Base-by-base conservation (phyloP, 2,888 invertebrate species). In the Hermodice carunculata region DNA sequence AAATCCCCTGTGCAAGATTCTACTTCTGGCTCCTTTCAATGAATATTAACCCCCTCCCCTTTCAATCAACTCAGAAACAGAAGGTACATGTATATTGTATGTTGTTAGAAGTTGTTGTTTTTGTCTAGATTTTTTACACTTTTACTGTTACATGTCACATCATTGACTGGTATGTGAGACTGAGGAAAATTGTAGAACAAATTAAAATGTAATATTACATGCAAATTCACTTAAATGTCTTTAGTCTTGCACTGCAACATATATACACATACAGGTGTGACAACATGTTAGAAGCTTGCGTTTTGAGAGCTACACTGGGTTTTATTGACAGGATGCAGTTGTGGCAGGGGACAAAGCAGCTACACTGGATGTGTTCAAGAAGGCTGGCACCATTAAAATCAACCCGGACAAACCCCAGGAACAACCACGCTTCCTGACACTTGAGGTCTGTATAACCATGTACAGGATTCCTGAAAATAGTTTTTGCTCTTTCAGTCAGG, bases 361-460 rank as follows among this genome's bases (percentile, higher is more conserved):
- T 17, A 90, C 91, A 63, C 87, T 94, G 72, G 91, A 92, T 3
- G 90, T 91, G 75, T 95, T 94, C 87, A 91, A 92, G 85, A 89
- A 89, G 73, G 92, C 94, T 46, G 90, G 89, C 70, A 83, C 86
- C 3, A 84, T 91, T 37, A 90, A 90, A 80, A 87, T 95, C 52
- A 93, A 93, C 87, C 93, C 94, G 11, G 94, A 95, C 84, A 93
- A 93, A 79, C 92, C 94, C 2, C 92, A 94, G 85, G 92, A 94
- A 82, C 88, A 91, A 63, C 91, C 92, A 56, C 90, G 94, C 87
- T 91, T 86, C 70, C 82, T 88, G 22, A 87, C 87, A 6, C 80
- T 90, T 59, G 87, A 87, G 84, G 88, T 88, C 75, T 75, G 76
- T 37, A 52, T n/a, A 46, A 11, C 19, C 8, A 19, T 46, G 14